phyloP scores from a whole-genome alignment of 2,888 invertebrate species.

The Lampropteryx suffumata region DNA sequence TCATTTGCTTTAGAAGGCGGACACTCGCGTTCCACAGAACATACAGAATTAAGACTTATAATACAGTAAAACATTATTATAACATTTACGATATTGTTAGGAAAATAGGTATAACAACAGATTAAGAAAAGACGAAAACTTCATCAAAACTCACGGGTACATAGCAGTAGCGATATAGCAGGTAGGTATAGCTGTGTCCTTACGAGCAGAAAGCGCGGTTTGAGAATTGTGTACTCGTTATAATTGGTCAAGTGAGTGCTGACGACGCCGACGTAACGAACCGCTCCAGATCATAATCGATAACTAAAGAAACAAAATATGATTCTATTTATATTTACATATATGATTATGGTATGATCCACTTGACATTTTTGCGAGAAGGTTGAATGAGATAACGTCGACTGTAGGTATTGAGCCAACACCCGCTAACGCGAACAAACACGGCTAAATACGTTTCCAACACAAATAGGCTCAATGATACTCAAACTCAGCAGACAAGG shows the following conservation, averaged over 20 bases:
- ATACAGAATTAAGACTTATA: too few relatives aligned
- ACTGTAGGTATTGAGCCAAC: background rate
- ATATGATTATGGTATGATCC: too few relatives aligned
- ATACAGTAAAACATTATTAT: too few relatives aligned
- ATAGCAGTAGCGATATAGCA: too few relatives aligned
- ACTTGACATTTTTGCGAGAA: background rate
- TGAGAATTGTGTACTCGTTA: background rate
- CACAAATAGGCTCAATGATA: conserved; percentile 2
- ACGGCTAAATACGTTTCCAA: conserved; percentile 5
- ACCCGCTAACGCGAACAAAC: background rate
- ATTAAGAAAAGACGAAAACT: too few relatives aligned
- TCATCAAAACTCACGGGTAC: too few relatives aligned
- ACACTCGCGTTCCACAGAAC: too few relatives aligned
- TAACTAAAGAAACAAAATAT: conserved; percentile 13
- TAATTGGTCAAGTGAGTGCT: background rate
- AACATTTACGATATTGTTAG: too few relatives aligned
- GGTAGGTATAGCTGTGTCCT: too few relatives aligned
- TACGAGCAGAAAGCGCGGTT: too few relatives aligned
- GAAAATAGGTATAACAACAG: too few relatives aligned
- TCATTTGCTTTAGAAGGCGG: too few relatives aligned
- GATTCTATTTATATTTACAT: background rate
- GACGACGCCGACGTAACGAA: background rate
- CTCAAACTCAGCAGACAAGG: background rate
- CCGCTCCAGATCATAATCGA: conserved; percentile 3
- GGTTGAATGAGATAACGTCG: background rate